A percentile compares a stretch with the other conserved stretches of the same genome.
These are phyloP conservation scores for Brachypterus glaber DNA, from an alignment of 2,888 invertebrate genomes.

Conservation along the genomic window DNA sequence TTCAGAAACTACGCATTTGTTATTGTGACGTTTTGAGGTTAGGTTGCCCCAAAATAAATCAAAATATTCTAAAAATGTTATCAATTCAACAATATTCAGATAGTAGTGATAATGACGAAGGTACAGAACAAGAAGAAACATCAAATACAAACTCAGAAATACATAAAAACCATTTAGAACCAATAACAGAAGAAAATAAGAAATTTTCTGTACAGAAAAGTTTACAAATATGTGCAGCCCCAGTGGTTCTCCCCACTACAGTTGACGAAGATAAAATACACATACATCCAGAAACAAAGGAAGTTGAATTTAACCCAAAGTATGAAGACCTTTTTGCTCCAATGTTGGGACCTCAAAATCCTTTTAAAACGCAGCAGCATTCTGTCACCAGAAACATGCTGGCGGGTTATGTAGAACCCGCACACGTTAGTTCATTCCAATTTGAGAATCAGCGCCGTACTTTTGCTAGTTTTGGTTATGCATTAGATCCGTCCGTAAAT, in stretches of 20 bases:
- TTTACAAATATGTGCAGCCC: slow-evolving; percentile 70
- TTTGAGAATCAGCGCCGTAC: slow-evolving; percentile 95
- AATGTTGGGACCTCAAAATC: slow-evolving; percentile 84
- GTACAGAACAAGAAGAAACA: slow-evolving; percentile 27
- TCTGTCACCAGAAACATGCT: slow-evolving; percentile 81
- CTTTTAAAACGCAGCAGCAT: slow-evolving; percentile 85
- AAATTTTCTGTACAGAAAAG: slow-evolving; percentile 51
- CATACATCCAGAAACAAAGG: slow-evolving; percentile 70
- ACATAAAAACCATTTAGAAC: slow-evolving; percentile 6
- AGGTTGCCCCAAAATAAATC: too few relatives aligned
- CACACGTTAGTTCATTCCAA: slow-evolving; percentile 92
- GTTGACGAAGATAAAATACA: slow-evolving; percentile 60
- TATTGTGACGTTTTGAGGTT: too few relatives aligned
- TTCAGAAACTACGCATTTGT: too few relatives aligned
- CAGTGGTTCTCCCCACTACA: slow-evolving; percentile 71
- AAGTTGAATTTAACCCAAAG: slow-evolving; percentile 83
- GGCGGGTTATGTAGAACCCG: slow-evolving; percentile 89
- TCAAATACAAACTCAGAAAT: slow-evolving; percentile 1
- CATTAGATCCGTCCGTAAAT: slow-evolving; percentile 85
- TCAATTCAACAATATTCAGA: slow-evolving; percentile 66
- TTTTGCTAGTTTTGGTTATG: slow-evolving; percentile 91
- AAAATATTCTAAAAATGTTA: too few relatives aligned
- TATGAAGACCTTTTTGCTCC: slow-evolving; percentile 93
- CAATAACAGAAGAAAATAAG: slow-evolving; percentile 41
- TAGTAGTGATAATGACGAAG: slow-evolving; percentile 49